Evolutionary conservation across 1,140 invertebrate genomes (phyloP), one percentile per base, ranked within the genome.

Genomic region (Achatina immaculata): DNA sequence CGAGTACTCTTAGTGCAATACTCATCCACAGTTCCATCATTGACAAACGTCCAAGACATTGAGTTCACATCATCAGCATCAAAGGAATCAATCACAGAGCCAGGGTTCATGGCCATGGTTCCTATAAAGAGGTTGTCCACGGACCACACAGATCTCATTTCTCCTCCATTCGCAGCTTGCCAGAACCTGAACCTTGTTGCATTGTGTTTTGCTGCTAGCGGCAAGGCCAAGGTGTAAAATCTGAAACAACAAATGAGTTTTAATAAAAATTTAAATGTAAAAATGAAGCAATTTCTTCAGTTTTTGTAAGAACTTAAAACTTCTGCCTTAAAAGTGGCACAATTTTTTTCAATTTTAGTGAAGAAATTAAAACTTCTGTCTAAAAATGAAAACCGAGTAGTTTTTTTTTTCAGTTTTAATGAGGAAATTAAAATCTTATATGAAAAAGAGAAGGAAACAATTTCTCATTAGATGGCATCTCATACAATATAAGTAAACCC

Each of bases 131-230:
- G 81, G 83, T 92, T 91, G 84, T 92, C 92, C 55, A 92, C 84
- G n/a, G 91, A 88, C 92, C 92, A 92, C 40, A 88, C 85, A 40
- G 88, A 87, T 71, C 82, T 78, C 84, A 88, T 86, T 40, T 86
- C 83, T 45, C 89, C 90, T 83, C 80, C 87, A 87, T 90, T 90
- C 6, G 86, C 82, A 11, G 92, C 90, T 80, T 92, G 92, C 92
- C 92, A 92, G 69, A 92, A 89, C 40, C 92, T 81, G 69, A 92
- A 90, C 40, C 91, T 86, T 28, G 92, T 92, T 9, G 91, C 87
- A 84, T 92, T 92, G n/a, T 88, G 89, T 58, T 84, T 86, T 0
- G 89, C 87, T 38, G 71, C 72, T 58, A 81, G 77, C 34, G 89
- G 88, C 48, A 90, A 74, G 28, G 81, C 62, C 40, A 90, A n/a